Conservation (phyloP, 2,797 vertebrate species). For the Hippoglossus hippoglossus region DNA sequence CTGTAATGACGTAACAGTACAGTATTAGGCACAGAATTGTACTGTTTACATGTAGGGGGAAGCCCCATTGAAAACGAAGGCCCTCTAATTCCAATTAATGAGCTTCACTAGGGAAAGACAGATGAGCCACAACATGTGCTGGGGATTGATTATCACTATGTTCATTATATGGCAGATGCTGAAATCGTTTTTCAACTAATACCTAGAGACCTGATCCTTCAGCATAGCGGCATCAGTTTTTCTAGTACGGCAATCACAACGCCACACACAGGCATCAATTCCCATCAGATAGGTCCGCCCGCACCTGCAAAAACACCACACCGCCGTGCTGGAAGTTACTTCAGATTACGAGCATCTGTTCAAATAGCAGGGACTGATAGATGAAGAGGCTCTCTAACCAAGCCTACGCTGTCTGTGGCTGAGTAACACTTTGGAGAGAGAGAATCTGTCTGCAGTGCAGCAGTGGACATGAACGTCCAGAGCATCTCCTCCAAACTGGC, state of each 20-base stretch:
- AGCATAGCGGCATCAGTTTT: constrained; percentile 12
- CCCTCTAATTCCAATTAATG: constrained; percentile 24
- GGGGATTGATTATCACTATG: constrained; percentile 24
- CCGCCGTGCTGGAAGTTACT: constrained; percentile 43
- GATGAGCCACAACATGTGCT: constrained; percentile 5
- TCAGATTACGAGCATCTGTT: constrained; percentile 61
- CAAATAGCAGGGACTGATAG: constrained; percentile 51
- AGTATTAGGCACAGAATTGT: background rate
- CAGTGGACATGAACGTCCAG: constrained; percentile 68
- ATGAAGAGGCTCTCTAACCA: constrained; percentile 54
- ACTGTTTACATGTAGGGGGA: constrained; percentile 13
- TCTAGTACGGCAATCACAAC: constrained; percentile 14
- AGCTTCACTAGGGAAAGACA: constrained; percentile 11
- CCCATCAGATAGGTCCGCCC: constrained; percentile 16
- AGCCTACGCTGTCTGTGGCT: constrained; percentile 61
- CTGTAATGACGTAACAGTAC: too few relatives aligned
- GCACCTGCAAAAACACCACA: constrained; percentile 41
- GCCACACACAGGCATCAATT: constrained; percentile 11
- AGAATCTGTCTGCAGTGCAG: constrained; percentile 79
- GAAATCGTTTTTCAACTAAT: constrained; percentile 20
- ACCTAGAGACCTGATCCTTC: constrained; percentile 8
- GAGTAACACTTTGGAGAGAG: constrained; percentile 41
- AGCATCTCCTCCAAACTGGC: constrained; percentile 59
- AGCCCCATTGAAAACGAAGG: constrained; percentile 12
- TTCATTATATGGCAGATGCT: constrained; percentile 2